Conservation (phyloP, 2,797 vertebrate genomes). For the Pteropus rufus region DNA sequence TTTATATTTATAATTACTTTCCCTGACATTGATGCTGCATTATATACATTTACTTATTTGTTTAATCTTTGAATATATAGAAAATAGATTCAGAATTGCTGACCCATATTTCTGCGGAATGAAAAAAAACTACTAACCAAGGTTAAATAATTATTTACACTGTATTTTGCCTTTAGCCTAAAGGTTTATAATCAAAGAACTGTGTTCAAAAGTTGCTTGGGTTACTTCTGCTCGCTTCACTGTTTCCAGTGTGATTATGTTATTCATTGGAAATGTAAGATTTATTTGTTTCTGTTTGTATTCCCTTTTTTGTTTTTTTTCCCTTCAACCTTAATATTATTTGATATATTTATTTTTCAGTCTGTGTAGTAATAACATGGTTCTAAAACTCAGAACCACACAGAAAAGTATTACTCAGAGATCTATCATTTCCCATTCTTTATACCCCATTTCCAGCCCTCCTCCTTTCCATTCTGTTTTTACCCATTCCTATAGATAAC, state of each 20-base stretch:
- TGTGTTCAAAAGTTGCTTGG: neutral
- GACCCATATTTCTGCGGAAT: neutral
- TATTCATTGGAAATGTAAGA: neutral
- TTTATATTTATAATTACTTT: neutral
- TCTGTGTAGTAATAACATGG: neutral
- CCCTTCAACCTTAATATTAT: neutral
- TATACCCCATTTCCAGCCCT: neutral
- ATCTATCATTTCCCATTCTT: neutral
- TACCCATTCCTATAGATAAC: neutral
- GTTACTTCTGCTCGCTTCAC: neutral
- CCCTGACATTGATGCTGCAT: neutral
- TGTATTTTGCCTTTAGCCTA: neutral
- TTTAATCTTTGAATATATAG: neutral
- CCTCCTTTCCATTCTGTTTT: neutral
- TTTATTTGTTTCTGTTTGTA: neutral
- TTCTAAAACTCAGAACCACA: neutral
- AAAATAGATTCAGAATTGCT: neutral
- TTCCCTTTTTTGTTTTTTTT: neutral
- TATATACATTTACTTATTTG: neutral
- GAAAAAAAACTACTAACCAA: neutral
- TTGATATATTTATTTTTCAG: neutral
- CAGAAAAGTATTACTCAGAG: neutral
- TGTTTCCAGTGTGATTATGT: neutral
- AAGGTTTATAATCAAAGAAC: neutral
- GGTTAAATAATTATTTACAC: neutral